A percentile compares a stretch with the other conserved stretches of the same genome.
These are phyloP conservation scores for Heliconius aoede DNA, from an alignment of 2,888 invertebrate species.

Conservation along the genomic window DNA sequence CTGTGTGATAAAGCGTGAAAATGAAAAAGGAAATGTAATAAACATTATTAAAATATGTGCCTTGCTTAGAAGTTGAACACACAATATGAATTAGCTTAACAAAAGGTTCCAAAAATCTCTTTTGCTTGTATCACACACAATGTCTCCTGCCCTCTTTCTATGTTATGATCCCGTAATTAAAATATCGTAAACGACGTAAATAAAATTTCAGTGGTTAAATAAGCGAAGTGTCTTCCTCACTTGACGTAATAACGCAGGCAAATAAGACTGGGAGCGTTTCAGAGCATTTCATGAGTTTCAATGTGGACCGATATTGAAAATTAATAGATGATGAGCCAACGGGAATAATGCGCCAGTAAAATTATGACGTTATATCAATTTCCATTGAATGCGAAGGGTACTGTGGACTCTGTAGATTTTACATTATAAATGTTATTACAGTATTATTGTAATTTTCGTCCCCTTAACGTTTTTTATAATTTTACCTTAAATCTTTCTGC, in stretches of 20 bases:
- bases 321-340: conserved; percentile 20
- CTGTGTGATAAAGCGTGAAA: neutral
- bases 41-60: neutral
- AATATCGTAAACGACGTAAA: conserved; percentile 18
- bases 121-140: conserved; percentile 49
- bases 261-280: conserved; percentile 14
- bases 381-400: neutral
- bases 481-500: conserved; percentile 5
- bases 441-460: conserved; percentile 15
- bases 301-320: conserved; percentile 30
- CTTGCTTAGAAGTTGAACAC: neutral
- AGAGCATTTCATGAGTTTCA: conserved; percentile 21
- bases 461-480: neutral
- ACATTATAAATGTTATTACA: conserved; percentile 22
- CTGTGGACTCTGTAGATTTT: conserved; percentile 9
- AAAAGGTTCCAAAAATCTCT: conserved; percentile 23
- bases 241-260: conserved; percentile 31
- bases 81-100: neutral
- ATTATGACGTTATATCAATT: conserved; percentile 26
- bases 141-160: conserved; percentile 44
- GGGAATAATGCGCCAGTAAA: conserved; percentile 31
- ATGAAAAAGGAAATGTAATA: neutral
- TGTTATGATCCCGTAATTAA: conserved; percentile 48
- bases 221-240: conserved; percentile 4
- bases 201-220: conserved; percentile 25